phyloP scores from a whole-genome alignment of 2,888 invertebrate species.

The Syrphus vitripennis region DNA sequence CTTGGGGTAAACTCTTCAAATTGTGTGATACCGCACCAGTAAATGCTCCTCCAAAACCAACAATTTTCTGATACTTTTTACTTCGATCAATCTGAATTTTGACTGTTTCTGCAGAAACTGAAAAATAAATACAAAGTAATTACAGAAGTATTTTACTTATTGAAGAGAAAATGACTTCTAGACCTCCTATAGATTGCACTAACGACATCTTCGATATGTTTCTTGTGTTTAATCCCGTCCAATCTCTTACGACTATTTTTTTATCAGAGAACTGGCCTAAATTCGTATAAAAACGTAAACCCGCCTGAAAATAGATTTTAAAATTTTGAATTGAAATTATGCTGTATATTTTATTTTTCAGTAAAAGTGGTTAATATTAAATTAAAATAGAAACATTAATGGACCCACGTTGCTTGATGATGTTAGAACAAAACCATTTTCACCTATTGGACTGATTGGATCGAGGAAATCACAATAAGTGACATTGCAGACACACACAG shows the following conservation, averaged over 20 bases:
- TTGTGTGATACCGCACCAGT: constrained; percentile 85
- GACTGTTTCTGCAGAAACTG: background rate
- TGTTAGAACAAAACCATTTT: constrained; percentile 82
- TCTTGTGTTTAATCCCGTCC: background rate
- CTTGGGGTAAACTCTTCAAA: constrained; percentile 74
- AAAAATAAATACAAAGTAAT: background rate
- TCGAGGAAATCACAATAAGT: constrained; percentile 87
- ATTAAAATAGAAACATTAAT: no score
- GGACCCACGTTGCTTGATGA: constrained; percentile 83
- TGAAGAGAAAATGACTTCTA: background rate
- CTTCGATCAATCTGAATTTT: constrained; percentile 30
- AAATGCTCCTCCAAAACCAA: constrained; percentile 94
- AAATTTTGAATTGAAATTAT: background rate
- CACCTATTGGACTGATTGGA: constrained; percentile 80
- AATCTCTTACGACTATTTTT: constrained; percentile 48
- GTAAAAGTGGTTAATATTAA: no score
- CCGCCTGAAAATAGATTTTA: constrained; percentile 77
- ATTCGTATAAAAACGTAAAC: constrained; percentile 83
- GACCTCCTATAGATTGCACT: no score
- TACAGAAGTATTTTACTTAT: background rate
- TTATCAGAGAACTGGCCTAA: constrained; percentile 77
- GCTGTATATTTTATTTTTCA: no score
- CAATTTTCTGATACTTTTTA: no score
- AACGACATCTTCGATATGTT: no score
- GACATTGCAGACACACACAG: constrained; percentile 88